phyloP scores from a whole-genome alignment of 2,888 invertebrate species.

The Spilarctia lutea region DNA sequence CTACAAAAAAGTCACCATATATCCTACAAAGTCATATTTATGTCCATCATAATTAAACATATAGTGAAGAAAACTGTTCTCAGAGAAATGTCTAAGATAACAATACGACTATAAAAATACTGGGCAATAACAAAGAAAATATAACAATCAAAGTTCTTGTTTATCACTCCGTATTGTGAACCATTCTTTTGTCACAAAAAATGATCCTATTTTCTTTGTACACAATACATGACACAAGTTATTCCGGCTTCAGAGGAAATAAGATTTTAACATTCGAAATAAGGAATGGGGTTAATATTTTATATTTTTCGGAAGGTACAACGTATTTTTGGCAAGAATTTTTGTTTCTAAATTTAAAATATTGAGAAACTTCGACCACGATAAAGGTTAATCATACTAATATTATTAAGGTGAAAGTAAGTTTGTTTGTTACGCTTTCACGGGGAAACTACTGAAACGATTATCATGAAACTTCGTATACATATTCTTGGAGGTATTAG shows the following conservation, averaged over 20 bases:
- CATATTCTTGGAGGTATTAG: too few species aligned
- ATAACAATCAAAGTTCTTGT: constrained; percentile 19
- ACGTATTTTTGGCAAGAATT: neutral
- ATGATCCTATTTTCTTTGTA: constrained; percentile 21
- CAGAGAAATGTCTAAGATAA: neutral
- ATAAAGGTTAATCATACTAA: too few species aligned
- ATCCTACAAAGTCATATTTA: too few species aligned
- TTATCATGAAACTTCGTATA: too few species aligned
- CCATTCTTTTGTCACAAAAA: constrained; percentile 21
- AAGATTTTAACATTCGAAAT: constrained; percentile 18
- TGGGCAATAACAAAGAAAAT: constrained; percentile 22
- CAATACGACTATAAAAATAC: neutral
- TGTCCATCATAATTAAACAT: too few species aligned
- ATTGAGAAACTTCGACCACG: neutral
- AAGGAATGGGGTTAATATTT: constrained; percentile 23
- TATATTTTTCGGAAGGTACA: constrained; percentile 10
- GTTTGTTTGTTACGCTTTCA: too few species aligned
- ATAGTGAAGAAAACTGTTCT: neutral
- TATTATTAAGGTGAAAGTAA: too few species aligned
- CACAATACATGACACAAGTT: constrained; percentile 38
- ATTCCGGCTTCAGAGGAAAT: constrained; percentile 27
- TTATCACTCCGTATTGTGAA: constrained; percentile 21
- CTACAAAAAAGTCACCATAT: too few species aligned
- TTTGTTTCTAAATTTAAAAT: neutral
- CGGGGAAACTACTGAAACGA: too few species aligned